Evolutionary conservation across 2,888 invertebrate species (phyloP).

Genomic region (Rhaphigaster nebulosa): DNA sequence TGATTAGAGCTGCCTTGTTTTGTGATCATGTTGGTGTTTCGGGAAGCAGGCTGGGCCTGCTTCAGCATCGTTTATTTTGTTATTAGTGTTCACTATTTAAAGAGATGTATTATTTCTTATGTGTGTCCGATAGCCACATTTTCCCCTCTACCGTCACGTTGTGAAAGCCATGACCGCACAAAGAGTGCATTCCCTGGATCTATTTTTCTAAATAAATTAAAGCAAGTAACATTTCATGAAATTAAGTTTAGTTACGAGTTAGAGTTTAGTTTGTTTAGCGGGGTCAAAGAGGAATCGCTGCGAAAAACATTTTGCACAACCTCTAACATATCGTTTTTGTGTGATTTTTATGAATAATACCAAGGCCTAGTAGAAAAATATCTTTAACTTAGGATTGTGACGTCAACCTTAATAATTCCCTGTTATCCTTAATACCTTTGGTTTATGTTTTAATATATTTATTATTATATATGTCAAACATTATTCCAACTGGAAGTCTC

Average conservation of each 20-base stretch:
- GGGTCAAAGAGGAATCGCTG: constrained; percentile 42
- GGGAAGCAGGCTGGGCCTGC: constrained; percentile 17
- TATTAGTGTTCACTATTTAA: constrained; percentile 30
- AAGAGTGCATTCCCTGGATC: constrained; percentile 57
- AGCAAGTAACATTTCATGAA: constrained; percentile 33
- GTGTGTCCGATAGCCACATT: constrained; percentile 50
- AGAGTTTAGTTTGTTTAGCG: constrained; percentile 52
- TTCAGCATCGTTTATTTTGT: background rate
- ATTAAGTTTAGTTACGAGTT: constrained; percentile 54
- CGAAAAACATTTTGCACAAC: constrained; percentile 16
- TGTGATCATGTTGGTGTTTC: constrained; percentile 23
- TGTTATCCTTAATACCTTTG: background rate
- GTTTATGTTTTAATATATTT: background rate
- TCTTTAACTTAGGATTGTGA: constrained; percentile 50
- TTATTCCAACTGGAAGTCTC: background rate
- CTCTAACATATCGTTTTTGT: constrained; percentile 57
- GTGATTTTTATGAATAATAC: constrained; percentile 55
- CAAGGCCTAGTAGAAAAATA: constrained; percentile 41
- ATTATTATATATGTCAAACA: background rate
- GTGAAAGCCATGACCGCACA: constrained; percentile 48
- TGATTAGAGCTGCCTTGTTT: constrained; percentile 53
- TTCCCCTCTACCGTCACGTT: constrained; percentile 41
- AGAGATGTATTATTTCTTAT: constrained; percentile 42
- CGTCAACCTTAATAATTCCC: background rate
- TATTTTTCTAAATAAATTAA: constrained; percentile 58